phyloP scores from a whole-genome alignment of 2,797 vertebrate species.

The Argya squamiceps region DNA sequence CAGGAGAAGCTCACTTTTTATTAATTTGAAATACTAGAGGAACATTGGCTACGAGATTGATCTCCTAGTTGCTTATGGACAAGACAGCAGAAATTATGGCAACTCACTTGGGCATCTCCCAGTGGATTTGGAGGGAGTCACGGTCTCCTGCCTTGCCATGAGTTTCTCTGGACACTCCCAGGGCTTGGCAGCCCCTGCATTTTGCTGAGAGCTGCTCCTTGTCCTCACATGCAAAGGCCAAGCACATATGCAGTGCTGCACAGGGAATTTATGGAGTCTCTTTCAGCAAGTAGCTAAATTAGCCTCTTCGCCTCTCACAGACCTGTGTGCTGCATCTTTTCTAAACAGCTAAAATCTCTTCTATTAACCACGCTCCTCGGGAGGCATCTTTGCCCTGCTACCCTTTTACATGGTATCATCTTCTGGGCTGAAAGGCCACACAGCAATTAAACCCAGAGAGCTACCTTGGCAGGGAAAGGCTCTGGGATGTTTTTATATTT shows the following conservation, averaged over 20 bases:
- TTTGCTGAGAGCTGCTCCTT: neutral
- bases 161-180: neutral
- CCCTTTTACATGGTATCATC: neutral
- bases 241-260: neutral
- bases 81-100: neutral
- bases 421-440: neutral
- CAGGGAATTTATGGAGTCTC: neutral
- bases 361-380: accelerated
- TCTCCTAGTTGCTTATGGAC: neutral
- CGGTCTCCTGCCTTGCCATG: accelerated
- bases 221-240: neutral
- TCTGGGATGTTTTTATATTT: neutral
- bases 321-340: neutral
- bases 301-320: neutral
- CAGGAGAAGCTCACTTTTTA: neutral
- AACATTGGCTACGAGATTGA: neutral
- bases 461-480: neutral
- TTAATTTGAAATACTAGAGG: neutral
- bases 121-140: neutral
- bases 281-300: neutral
- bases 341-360: neutral
- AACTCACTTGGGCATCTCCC: neutral
- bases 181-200: neutral
- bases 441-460: neutral
- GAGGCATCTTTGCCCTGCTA: neutral